A percentile compares a stretch with the other conserved stretches of the same genome.
These are phyloP conservation scores for Chitala chitala DNA, from an alignment of 2,113 vertebrate species.

Conservation along the genomic window DNA sequence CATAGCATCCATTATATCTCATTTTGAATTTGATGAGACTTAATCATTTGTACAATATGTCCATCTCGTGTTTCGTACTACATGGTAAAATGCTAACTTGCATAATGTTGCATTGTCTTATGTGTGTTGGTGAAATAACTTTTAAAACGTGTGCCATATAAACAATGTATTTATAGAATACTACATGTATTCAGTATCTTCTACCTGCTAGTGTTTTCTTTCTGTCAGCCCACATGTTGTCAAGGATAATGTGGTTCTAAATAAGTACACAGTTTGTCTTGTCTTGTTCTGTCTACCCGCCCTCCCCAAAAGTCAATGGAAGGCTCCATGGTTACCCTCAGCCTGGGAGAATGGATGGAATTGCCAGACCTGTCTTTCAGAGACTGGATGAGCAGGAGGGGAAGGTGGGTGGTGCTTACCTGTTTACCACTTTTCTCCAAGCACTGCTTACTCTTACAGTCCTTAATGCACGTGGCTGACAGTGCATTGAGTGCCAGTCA, in stretches of 20 bases:
- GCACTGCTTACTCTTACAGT: too few relatives aligned
- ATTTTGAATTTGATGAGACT: too few relatives aligned
- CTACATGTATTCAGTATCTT: too few relatives aligned
- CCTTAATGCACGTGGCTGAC: too few relatives aligned
- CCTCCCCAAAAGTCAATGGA: conserved; percentile 61
- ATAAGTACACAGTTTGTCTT: background rate
- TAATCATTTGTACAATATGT: too few relatives aligned
- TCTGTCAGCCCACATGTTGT: too few relatives aligned
- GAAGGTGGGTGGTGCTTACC: conserved; percentile 51
- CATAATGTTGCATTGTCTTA: too few relatives aligned
- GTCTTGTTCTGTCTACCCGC: background rate
- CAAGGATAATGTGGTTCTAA: background rate
- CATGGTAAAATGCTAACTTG: too few relatives aligned
- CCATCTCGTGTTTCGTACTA: too few relatives aligned
- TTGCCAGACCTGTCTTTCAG: conserved; percentile 68
- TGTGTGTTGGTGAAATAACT: background rate
- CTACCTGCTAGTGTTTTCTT: background rate
- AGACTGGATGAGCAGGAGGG: conserved; percentile 66
- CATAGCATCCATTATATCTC: too few relatives aligned
- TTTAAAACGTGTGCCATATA: background rate
- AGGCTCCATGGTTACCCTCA: conserved; percentile 72
- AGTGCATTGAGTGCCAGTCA: too few relatives aligned
- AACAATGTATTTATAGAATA: background rate
- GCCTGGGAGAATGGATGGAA: conserved; percentile 76
- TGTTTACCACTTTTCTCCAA: too few relatives aligned